These are phyloP conservation scores for Phrynosoma platyrhinos DNA, from an alignment of 2,113 vertebrate genomes.

Conservation along the genomic window DNA sequence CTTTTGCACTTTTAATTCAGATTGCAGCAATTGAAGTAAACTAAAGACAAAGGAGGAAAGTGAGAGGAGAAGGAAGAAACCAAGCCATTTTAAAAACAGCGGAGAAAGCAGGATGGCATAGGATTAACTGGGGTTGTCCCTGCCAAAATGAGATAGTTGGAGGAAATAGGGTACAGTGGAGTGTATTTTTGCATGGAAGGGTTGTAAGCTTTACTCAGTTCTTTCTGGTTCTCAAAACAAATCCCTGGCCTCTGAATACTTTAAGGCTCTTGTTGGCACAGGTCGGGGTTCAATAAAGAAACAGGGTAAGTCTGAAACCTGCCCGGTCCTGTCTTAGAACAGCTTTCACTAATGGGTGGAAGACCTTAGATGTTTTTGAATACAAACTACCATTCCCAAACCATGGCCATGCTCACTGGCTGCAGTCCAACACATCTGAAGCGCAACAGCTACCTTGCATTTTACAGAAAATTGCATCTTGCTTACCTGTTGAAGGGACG, in stretches of 20 bases:
- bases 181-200: background rate
- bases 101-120: no score
- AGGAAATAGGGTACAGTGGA: background rate
- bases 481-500: background rate
- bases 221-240: background rate
- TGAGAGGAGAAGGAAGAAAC: no score
- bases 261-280: background rate
- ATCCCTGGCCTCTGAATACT: background rate
- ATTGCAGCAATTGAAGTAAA: no score
- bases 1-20: no score
- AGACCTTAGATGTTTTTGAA: background rate
- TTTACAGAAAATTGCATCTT: rapidly evolving
- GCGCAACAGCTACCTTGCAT: background rate
- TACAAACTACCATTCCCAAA: background rate
- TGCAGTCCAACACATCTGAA: background rate
- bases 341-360: background rate
- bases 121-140: background rate
- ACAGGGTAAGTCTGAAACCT: background rate
- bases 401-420: no score
- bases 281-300: background rate
- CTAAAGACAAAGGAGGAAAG: no score
- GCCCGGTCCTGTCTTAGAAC: background rate
- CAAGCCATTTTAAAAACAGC: no score
- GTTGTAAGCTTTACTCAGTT: background rate
- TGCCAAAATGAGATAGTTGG: background rate